Evolutionary conservation across 2,888 invertebrate species (phyloP).

Genomic region (Noctua janthe): DNA sequence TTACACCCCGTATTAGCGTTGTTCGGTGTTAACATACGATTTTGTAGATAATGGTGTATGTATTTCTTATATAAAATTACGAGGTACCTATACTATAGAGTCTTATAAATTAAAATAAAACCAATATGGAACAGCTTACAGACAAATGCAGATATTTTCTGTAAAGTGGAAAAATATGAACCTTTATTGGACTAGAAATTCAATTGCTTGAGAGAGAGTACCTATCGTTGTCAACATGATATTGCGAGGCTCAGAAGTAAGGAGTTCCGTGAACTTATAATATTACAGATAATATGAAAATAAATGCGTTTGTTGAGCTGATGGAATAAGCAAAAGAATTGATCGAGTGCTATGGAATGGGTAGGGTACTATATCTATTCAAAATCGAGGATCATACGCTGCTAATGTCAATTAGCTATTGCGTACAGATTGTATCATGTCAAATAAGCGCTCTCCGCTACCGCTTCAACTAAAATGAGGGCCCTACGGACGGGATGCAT

Average conservation of each 20-base stretch:
- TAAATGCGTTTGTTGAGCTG: background rate
- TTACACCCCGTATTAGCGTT: too few relatives aligned
- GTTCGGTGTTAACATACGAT: background rate
- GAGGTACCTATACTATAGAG: background rate
- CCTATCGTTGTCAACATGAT: background rate
- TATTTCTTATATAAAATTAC: background rate
- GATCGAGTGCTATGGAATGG: background rate
- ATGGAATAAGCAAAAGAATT: background rate
- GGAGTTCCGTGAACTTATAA: background rate
- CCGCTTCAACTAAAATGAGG: conserved; percentile 44
- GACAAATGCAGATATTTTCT: conserved; percentile 8
- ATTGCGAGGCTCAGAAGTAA: background rate
- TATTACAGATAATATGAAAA: background rate
- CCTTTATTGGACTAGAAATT: background rate
- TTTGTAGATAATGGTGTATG: background rate
- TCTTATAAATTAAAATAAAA: background rate
- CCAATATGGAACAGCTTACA: conserved; percentile 7
- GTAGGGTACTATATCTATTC: background rate
- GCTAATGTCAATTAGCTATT: conserved; percentile 23
- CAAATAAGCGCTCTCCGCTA: conserved; percentile 33
- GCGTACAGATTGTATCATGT: conserved; percentile 35
- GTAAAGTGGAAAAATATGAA: background rate
- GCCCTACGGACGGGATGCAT: conserved; percentile 56
- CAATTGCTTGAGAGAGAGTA: background rate
- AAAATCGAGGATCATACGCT: conserved; percentile 7